phyloP scores from a whole-genome alignment of 1,140 invertebrate species.

The Stenopsyche tienmushanensis region DNA sequence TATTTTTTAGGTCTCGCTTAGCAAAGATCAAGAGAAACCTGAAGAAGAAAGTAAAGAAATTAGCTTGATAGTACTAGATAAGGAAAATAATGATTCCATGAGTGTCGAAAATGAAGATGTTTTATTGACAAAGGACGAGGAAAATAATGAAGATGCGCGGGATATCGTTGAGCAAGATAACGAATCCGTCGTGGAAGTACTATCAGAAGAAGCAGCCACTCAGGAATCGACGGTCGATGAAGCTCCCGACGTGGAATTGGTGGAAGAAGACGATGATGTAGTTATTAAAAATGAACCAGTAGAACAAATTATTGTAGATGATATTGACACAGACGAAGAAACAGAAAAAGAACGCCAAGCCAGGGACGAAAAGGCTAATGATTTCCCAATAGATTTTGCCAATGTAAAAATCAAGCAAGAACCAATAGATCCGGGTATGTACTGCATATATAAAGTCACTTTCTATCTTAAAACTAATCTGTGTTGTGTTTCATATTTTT shows the following conservation, averaged over 20 bases:
- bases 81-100: conserved; percentile 47
- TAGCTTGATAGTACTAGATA: conserved; percentile 31
- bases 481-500: neutral
- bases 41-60: conserved; percentile 34
- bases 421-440: conserved; percentile 60
- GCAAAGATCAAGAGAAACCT: conserved; percentile 48
- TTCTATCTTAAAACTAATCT: conserved; percentile 13
- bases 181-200: conserved; percentile 58
- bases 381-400: conserved; percentile 50
- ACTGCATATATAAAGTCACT: conserved; percentile 16
- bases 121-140: conserved; percentile 49
- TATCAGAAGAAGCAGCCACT: conserved; percentile 43
- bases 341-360: conserved; percentile 44
- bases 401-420: conserved; percentile 61
- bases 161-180: conserved; percentile 54
- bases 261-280: conserved; percentile 57
- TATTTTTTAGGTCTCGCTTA: conserved; percentile 31
- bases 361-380: conserved; percentile 52
- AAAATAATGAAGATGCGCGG: conserved; percentile 49
- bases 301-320: conserved; percentile 56
- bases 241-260: conserved; percentile 40
- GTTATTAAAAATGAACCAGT: conserved; percentile 58
- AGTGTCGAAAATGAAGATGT: conserved; percentile 45
- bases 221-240: conserved; percentile 26
- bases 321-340: conserved; percentile 55